phyloP scores from a whole-genome alignment of 2,113 vertebrate species.

The Paradoxurus hermaphroditus region DNA sequence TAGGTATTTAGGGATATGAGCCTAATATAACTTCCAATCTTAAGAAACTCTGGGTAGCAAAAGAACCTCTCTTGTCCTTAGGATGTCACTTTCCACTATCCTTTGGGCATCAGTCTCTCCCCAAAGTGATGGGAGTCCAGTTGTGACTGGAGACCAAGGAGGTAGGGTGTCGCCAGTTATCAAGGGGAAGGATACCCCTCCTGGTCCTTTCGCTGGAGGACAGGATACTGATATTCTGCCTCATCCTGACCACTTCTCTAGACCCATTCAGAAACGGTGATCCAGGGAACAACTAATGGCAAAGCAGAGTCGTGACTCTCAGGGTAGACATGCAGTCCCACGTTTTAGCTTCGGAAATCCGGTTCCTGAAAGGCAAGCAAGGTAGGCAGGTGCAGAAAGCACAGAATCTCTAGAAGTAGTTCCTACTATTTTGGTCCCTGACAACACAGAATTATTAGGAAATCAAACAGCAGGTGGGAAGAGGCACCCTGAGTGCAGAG shows the following conservation, averaged over 20 bases:
- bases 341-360: not conserved
- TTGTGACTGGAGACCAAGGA: not conserved
- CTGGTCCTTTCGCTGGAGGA: not conserved
- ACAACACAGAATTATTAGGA: not conserved
- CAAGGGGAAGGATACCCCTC: not conserved
- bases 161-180: not conserved
- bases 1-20: not conserved
- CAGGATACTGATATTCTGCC: not conserved
- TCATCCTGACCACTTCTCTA: too few relatives aligned
- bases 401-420: not conserved
- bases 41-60: not conserved
- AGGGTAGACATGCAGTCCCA: accelerated
- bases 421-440: not conserved
- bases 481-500: not conserved
- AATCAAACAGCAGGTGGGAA: not conserved
- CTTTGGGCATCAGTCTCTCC: not conserved
- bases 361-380: not conserved
- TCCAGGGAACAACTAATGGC: not conserved
- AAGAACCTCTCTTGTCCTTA: not conserved
- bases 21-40: not conserved
- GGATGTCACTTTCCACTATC: not conserved
- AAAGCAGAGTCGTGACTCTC: accelerated
- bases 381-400: not conserved
- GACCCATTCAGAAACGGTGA: not conserved
- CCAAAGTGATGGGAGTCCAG: not conserved